Evolutionary conservation across 2,113 vertebrate genomes (phyloP).

Genomic region (Ophthalmolycus amberensis): DNA sequence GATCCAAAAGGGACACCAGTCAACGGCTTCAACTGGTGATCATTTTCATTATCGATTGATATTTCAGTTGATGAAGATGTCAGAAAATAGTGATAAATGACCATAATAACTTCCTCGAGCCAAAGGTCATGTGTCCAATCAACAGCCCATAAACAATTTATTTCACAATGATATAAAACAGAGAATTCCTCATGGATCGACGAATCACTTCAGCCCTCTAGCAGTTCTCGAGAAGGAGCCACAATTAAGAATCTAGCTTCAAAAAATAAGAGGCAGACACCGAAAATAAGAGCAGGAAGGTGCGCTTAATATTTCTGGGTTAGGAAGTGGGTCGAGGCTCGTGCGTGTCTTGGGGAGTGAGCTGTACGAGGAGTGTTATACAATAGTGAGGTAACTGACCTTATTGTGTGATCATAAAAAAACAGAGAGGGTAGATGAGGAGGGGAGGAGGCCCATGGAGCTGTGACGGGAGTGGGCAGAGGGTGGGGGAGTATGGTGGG

Average conservation of each 20-base stretch:
- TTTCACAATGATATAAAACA: background rate
- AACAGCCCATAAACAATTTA: background rate
- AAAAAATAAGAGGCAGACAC: constrained; percentile 17
- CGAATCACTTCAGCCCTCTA: background rate
- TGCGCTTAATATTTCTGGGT: constrained; percentile 28
- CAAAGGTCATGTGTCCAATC: background rate
- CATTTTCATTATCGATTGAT: background rate
- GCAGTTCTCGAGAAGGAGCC: background rate
- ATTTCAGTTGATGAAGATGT: background rate
- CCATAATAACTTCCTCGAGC: background rate
- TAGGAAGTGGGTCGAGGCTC: constrained; percentile 43
- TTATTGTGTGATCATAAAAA: constrained; percentile 20
- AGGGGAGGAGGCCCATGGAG: constrained; percentile 11
- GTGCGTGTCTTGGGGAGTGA: constrained; percentile 21
- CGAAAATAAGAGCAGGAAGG: constrained; percentile 23
- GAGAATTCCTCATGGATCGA: background rate
- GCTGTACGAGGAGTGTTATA: constrained; percentile 22
- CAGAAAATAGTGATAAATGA: background rate
- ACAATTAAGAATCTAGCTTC: constrained; percentile 4
- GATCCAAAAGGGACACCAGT: no score
- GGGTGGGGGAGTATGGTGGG: no score
- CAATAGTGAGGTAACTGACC: constrained; percentile 38
- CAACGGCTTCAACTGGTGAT: background rate
- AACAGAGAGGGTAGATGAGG: constrained; percentile 3
- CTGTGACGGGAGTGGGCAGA: background rate